Conservation (phyloP, 2,888 invertebrate species). For the Caprella mutica region DNA sequence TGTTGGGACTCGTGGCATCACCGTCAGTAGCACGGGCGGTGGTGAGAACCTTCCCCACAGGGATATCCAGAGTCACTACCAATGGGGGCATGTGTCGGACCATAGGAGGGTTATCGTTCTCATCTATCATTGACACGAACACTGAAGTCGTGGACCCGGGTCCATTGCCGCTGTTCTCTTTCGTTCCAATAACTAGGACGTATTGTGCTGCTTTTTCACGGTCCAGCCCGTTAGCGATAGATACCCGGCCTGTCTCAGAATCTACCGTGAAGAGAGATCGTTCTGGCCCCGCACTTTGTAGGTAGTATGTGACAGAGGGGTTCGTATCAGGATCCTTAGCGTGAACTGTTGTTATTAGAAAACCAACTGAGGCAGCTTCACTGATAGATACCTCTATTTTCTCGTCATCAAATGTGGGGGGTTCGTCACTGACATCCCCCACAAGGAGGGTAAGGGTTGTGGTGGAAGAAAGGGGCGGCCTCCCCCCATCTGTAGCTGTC, state of each 20-base stretch:
- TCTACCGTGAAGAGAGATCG: conserved; percentile 21
- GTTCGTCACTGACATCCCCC: conserved; percentile 68
- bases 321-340: conserved; percentile 70
- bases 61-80: conserved; percentile 67
- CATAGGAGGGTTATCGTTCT: conserved; percentile 76
- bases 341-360: conserved; percentile 41
- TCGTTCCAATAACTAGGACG: conserved; percentile 64
- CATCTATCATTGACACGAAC: conserved; percentile 46
- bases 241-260: conserved; percentile 52
- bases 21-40: conserved; percentile 67
- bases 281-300: conserved; percentile 50
- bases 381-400: conserved; percentile 64
- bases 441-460: conserved; percentile 73
- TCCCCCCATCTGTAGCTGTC: conserved; percentile 75
- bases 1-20: conserved; percentile 74
- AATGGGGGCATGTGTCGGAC: conserved; percentile 73
- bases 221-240: conserved; percentile 63
- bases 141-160: conserved; percentile 42
- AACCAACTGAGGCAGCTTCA: conserved; percentile 51
- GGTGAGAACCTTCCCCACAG: conserved; percentile 67
- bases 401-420: conserved; percentile 73
- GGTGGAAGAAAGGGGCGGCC: conserved; percentile 71
- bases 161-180: conserved; percentile 68
- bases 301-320: conserved; percentile 61
- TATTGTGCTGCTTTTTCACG: conserved; percentile 62